Evolutionary conservation across 2,797 vertebrate species (phyloP).

Genomic region (Gymnoscopelus microlampas): DNA sequence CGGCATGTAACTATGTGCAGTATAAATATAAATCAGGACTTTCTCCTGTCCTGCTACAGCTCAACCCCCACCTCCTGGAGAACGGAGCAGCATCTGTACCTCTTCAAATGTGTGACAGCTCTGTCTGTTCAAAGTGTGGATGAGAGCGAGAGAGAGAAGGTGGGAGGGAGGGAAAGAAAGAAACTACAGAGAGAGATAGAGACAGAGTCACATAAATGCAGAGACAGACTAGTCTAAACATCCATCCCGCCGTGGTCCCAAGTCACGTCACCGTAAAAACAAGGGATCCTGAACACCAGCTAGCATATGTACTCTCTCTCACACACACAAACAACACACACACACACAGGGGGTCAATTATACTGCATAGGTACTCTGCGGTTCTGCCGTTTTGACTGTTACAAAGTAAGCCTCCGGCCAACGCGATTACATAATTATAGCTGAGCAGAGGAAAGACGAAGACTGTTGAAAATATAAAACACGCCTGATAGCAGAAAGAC

Average conservation of each 20-base stretch:
- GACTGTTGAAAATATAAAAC: neutral
- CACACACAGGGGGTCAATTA: neutral
- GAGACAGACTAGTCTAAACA: constrained; percentile 53
- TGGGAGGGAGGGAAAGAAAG: constrained; percentile 1
- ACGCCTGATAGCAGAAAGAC: neutral
- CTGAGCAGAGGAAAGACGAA: constrained; percentile 10
- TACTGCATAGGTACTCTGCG: constrained; percentile 7
- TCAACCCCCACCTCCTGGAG: constrained; percentile 27
- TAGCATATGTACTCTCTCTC: neutral
- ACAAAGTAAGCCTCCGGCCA: constrained; percentile 10
- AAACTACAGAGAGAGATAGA: constrained; percentile 16
- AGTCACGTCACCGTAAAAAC: constrained; percentile 50
- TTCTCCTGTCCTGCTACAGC: neutral
- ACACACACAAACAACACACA: neutral
- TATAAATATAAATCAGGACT: neutral
- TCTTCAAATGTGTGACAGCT: constrained; percentile 55
- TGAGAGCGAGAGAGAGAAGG: constrained; percentile 11
- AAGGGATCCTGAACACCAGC: constrained; percentile 33
- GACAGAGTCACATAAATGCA: constrained; percentile 17
- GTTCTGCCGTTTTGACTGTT: neutral
- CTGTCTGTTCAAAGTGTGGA: neutral
- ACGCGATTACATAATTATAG: constrained; percentile 21
- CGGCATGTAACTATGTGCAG: no score
- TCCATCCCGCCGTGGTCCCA: constrained; percentile 17
- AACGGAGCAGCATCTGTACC: constrained; percentile 46